A percentile compares a stretch with the other conserved stretches of the same genome.
phyloP scores from a whole-genome alignment of 2,888 invertebrate species.

The Stenchaetothrips biformis region DNA sequence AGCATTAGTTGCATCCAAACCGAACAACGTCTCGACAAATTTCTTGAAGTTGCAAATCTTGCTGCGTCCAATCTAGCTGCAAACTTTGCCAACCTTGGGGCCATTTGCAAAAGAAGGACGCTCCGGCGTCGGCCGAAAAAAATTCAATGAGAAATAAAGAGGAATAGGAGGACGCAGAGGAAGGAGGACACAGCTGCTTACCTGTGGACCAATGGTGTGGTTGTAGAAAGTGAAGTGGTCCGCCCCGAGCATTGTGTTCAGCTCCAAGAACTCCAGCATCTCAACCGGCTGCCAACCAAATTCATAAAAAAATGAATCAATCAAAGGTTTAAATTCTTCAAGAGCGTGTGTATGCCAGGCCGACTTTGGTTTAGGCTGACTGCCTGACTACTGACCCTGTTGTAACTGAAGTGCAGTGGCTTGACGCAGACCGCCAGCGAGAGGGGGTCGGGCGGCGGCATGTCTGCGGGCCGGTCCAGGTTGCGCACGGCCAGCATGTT shows the following conservation, averaged over 20 bases:
- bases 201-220: constrained; percentile 66
- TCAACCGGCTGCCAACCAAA: constrained; percentile 58
- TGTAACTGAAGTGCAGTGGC: constrained; percentile 83
- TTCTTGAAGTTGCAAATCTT: too few species aligned
- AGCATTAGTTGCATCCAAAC: too few species aligned
- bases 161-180: too few species aligned
- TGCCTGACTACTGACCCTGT: constrained; percentile 61
- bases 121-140: too few species aligned
- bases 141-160: too few species aligned
- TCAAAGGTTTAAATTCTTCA: neutral
- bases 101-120: too few species aligned
- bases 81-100: too few species aligned
- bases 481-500: constrained; percentile 46
- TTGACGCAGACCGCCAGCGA: constrained; percentile 80
- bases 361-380: too few species aligned
- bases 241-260: constrained; percentile 77
- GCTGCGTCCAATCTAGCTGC: too few species aligned
- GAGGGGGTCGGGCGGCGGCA: constrained; percentile 40
- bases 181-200: neutral
- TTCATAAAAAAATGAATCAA: neutral
- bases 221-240: constrained; percentile 88
- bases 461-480: constrained; percentile 49
- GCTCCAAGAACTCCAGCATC: constrained; percentile 82
- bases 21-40: too few species aligned
- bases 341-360: too few species aligned